Base-by-base conservation (phyloP, 2,113 vertebrate species). In the Callipepla californica region DNA sequence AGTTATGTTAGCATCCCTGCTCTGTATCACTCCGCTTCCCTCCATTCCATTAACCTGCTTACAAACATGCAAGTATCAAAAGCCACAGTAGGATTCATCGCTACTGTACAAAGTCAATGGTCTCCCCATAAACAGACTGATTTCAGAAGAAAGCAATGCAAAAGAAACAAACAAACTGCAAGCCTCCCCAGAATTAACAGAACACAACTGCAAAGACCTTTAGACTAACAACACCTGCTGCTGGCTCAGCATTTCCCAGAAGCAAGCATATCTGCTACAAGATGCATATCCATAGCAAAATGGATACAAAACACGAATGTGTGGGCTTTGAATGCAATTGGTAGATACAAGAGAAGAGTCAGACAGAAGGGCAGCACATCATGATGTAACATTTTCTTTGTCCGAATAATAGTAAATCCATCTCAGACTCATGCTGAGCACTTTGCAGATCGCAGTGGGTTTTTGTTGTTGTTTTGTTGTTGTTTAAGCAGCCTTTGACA, bases 161-260 rank as follows among this genome's bases (percentile, higher is more conserved):
- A 85, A 82, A 6, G 9, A 87, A 91, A 80, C 44, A 72, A 73
- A 40, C 5, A 50, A 87, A 8, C 2, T 9, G 0, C 36, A 61
- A 76, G 18, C 30, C 7, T 81, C 36, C 40, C 19, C 18, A 80
- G 50, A 81, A 73, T 38, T n/a, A 45, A 30, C 3, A 50, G 7
- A 83, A 80, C 40, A 42, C 42, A 75, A 28, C 6, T 67, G 42
- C 28, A 74, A 76, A 89, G 20, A 57, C n/a, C 9, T 82, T 76
- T 12, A 85, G 26, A 44, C 0, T 0, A 93, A 23, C 6, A 55
- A 5, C 70, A 66, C 30, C 55, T 40, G 9, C 47, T 83, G 11
- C 53, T 90, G 61, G 47, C 36, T 88, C 87, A 88, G 59, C 51
- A 48, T 65, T 95, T 93, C 34, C 47, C 75, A 86, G 51, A 16